Percentiles rank a stretch among this genome's conserved stretches.
Evolutionary conservation across 2,888 invertebrate species (phyloP).

Genomic region (Mactromeris polynyma): DNA sequence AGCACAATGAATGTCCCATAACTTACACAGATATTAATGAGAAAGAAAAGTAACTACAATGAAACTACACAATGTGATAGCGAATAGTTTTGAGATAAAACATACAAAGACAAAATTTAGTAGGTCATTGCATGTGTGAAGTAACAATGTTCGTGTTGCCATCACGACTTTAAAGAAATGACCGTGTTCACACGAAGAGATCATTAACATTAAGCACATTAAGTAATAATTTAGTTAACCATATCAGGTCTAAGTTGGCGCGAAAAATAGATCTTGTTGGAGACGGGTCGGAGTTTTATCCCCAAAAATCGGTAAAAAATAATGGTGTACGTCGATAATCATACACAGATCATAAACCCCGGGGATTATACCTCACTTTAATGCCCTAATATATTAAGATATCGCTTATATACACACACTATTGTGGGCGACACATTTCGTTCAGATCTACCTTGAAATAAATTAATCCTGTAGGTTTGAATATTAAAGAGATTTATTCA

Average conservation of each 20-base stretch:
- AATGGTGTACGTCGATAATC: neutral
- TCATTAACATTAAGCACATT: no score
- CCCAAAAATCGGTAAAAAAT: neutral
- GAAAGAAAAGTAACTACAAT: neutral
- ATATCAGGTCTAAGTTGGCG: neutral
- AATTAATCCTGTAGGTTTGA: constrained; percentile 5
- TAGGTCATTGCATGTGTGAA: no score
- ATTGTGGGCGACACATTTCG: neutral
- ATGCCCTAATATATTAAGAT: neutral
- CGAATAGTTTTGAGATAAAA: neutral
- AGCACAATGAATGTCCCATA: neutral
- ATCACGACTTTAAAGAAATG: no score
- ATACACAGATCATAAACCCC: neutral
- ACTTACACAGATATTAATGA: neutral
- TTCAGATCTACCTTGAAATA: neutral
- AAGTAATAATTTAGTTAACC: no score
- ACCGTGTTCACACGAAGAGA: no score
- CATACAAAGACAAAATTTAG: no score
- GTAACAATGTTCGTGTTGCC: no score
- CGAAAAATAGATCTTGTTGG: neutral
- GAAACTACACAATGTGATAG: neutral
- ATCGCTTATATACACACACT: neutral
- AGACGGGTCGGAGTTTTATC: neutral
- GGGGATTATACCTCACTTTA: neutral
- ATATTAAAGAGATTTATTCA: neutral